Evolutionary conservation across 2,113 vertebrate genomes (phyloP).

Genomic region (Pluvialis apricaria): DNA sequence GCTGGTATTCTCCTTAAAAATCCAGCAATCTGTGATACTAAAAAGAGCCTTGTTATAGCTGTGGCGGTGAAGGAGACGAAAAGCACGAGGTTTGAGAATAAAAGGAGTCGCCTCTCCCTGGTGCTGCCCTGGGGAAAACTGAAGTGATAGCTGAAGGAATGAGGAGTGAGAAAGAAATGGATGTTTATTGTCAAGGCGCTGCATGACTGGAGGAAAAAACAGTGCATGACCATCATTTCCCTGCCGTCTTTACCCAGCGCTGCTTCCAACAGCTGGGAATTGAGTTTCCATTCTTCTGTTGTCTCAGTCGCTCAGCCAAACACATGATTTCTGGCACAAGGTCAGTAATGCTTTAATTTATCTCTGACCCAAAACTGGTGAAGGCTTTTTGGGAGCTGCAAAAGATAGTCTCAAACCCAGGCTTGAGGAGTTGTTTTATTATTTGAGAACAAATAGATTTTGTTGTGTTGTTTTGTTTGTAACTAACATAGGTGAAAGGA

Average conservation of each 20-base stretch:
- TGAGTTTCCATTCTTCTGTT: neutral
- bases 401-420: neutral
- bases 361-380: neutral
- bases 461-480: neutral
- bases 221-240: neutral
- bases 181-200: neutral
- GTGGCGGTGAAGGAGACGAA: neutral
- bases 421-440: neutral
- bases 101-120: neutral
- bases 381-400: neutral
- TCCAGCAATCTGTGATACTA: neutral
- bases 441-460: neutral
- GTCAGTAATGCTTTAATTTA: neutral
- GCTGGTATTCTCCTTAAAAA: conserved; percentile 44
- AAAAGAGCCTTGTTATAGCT: neutral
- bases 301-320: neutral
- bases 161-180: neutral
- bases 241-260: neutral
- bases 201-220: neutral
- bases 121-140: neutral
- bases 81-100: neutral
- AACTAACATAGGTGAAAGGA: neutral
- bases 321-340: neutral
- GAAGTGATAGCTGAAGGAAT: neutral
- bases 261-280: neutral